Conservation (phyloP, 2,797 vertebrate species). For the Danio choprae region DNA sequence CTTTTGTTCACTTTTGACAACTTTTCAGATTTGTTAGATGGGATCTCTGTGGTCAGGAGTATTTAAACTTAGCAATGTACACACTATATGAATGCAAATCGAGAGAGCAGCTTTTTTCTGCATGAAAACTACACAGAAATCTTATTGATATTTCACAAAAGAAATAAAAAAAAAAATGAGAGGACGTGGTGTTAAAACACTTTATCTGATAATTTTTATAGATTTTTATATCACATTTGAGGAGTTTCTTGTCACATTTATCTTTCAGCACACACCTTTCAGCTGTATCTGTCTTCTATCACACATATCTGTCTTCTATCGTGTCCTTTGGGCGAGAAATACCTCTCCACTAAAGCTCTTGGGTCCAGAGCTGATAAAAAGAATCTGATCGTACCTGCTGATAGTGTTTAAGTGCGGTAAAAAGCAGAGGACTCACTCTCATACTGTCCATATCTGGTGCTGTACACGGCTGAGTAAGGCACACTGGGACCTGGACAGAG, state of each 20-base stretch:
- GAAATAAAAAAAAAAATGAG: background rate
- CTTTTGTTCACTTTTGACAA: too few relatives aligned
- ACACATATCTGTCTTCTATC: constrained; percentile 9
- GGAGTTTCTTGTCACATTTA: background rate
- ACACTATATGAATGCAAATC: too few relatives aligned
- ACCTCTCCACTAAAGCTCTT: background rate
- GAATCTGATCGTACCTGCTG: background rate
- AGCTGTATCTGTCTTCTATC: too few relatives aligned
- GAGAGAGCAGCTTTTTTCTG: too few relatives aligned
- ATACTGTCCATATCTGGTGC: constrained; percentile 68
- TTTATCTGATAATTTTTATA: background rate
- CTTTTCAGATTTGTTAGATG: too few relatives aligned
- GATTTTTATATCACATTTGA: background rate
- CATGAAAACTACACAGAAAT: too few relatives aligned
- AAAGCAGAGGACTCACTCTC: constrained; percentile 72
- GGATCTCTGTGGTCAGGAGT: too few relatives aligned
- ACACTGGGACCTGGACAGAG: constrained; percentile 73
- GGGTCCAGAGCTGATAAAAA: constrained; percentile 1
- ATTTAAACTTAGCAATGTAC: too few relatives aligned
- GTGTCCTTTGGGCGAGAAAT: background rate
- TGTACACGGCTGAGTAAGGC: constrained; percentile 75
- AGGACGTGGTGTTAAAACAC: background rate
- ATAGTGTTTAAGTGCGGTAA: background rate
- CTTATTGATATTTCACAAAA: too few relatives aligned
- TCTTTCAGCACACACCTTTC: background rate